Percentiles rank a stretch among this genome's conserved stretches.
Evolutionary conservation across 2,888 invertebrate genomes (phyloP).

Genomic region (Ophion obscuratus): DNA sequence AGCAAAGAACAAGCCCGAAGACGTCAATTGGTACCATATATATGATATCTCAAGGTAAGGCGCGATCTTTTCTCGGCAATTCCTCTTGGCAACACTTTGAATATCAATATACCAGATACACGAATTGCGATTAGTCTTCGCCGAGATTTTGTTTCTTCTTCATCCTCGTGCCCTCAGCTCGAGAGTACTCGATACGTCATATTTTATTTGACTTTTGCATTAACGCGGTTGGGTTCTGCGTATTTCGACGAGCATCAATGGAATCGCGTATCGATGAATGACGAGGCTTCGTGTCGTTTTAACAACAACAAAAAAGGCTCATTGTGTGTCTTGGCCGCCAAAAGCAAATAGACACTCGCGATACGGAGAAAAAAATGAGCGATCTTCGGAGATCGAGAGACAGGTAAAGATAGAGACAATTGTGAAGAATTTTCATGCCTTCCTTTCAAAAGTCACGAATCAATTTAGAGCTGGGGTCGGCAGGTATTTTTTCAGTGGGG

Average conservation of each 20-base stretch:
- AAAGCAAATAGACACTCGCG: background rate
- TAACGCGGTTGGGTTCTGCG: constrained; percentile 6
- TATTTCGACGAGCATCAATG: constrained; percentile 12
- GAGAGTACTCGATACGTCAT: constrained; percentile 10
- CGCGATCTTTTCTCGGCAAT: background rate
- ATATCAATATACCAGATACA: background rate
- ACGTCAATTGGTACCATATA: constrained; percentile 18
- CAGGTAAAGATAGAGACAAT: background rate
- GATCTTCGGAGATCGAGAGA: background rate
- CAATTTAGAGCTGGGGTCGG: too few species aligned
- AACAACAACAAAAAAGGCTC: constrained; percentile 18
- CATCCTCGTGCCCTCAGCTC: background rate
- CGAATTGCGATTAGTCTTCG: constrained; percentile 16
- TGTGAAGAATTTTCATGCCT: background rate
- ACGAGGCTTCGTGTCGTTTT: background rate
- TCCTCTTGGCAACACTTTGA: background rate
- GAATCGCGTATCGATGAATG: constrained; percentile 14
- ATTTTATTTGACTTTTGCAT: constrained; percentile 35
- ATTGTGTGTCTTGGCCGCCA: background rate
- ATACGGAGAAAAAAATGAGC: background rate
- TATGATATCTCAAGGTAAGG: constrained; percentile 27
- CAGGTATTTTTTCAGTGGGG: too few species aligned
- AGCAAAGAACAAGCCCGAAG: constrained; percentile 26
- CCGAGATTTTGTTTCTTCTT: background rate
- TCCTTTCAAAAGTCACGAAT: too few species aligned